A percentile compares a stretch with the other conserved stretches of the same genome.
These are phyloP conservation scores for Drosophila melanogaster DNA, from an alignment of 1,140 invertebrate genomes.

Conservation along the genomic window DNA sequence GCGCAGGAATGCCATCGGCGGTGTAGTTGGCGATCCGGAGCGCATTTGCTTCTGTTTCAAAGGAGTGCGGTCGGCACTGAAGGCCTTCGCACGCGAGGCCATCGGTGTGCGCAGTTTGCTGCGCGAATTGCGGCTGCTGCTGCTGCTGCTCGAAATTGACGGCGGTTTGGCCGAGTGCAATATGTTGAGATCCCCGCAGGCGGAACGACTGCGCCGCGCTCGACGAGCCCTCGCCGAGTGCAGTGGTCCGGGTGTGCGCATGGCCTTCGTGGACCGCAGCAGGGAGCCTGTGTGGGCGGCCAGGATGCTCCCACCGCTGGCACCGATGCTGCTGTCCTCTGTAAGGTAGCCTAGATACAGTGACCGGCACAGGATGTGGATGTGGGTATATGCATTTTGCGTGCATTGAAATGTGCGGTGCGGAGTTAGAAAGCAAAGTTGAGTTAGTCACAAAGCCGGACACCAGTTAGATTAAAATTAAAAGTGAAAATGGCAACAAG, in stretches of 20 bases:
- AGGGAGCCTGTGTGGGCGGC: slow-evolving; percentile 51
- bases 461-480: slow-evolving; percentile 44
- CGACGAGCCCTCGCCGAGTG: slow-evolving; percentile 75
- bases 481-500: neutral
- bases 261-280: slow-evolving; percentile 52
- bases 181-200: slow-evolving; percentile 47
- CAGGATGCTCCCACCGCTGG: slow-evolving; percentile 32
- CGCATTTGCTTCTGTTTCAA: slow-evolving; percentile 15
- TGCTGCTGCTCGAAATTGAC: neutral
- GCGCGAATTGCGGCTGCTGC: slow-evolving; percentile 51
- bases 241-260: slow-evolving; percentile 74
- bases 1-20: slow-evolving; percentile 86
- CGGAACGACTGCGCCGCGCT: slow-evolving; percentile 72
- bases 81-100: slow-evolving; percentile 63
- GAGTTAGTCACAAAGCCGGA: slow-evolving; percentile 41
- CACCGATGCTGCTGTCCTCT: slow-evolving; percentile 77
- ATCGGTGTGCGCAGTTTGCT: slow-evolving; percentile 80
- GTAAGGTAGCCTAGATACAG: slow-evolving; percentile 84
- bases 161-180: slow-evolving; percentile 31
- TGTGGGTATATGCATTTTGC: slow-evolving; percentile 8
- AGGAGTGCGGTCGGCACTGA: slow-evolving; percentile 78
- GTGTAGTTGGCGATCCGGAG: slow-evolving; percentile 85
- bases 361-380: slow-evolving; percentile 39
- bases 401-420: slow-evolving; percentile 34
- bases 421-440: slow-evolving; percentile 36